phyloP scores from a whole-genome alignment of 2,888 invertebrate species.

The Tetheella fluctuosa region DNA sequence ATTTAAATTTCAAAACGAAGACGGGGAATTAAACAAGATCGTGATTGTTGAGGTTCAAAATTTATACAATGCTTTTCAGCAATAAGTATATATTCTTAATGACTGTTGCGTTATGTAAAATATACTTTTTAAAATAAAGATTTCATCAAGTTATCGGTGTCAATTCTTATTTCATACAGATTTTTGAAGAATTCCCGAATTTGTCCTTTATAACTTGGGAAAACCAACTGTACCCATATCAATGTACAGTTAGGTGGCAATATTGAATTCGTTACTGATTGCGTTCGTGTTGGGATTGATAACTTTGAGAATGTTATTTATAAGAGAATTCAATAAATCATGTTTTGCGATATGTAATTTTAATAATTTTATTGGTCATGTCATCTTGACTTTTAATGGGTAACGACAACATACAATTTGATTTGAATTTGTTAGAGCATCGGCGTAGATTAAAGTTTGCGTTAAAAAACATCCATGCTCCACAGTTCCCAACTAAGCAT shows the following conservation, averaged over 20 bases:
- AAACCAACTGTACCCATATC: background rate
- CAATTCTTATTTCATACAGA: background rate
- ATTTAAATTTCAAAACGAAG: background rate
- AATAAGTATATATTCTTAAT: too few relatives aligned
- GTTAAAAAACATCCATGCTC: background rate
- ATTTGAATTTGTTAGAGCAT: background rate
- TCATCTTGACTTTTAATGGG: too few relatives aligned
- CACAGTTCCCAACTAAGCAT: constrained; percentile 17
- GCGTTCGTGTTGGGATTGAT: too few relatives aligned
- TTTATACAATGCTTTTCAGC: background rate
- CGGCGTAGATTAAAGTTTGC: background rate
- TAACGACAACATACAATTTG: background rate
- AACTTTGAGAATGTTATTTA: too few relatives aligned
- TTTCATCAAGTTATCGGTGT: background rate
- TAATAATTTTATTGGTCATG: too few relatives aligned
- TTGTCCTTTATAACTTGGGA: background rate
- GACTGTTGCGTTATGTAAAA: too few relatives aligned
- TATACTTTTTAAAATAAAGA: background rate
- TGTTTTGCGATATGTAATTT: too few relatives aligned
- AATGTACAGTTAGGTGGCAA: background rate
- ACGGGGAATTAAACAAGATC: background rate
- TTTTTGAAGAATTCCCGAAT: background rate
- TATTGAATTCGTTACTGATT: background rate
- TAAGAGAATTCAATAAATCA: too few relatives aligned
- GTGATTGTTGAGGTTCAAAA: background rate